Percentiles rank a stretch among this genome's conserved stretches.
Evolutionary conservation across 2,888 invertebrate species (phyloP).

Genomic region (Lasioglossum figueresi): DNA sequence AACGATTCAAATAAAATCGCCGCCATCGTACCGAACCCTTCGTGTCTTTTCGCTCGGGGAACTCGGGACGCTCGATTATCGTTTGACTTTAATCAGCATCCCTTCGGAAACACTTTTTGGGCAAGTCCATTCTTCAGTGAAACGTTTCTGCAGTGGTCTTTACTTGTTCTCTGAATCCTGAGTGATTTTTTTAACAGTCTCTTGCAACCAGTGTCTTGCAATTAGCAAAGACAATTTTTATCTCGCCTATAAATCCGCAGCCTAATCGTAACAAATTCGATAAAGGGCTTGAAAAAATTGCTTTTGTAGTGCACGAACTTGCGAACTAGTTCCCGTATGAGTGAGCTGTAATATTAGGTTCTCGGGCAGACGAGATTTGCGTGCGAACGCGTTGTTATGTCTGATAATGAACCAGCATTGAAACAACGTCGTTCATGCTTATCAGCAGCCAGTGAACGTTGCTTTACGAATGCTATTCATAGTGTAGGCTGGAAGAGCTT

Average conservation of each 20-base stretch:
- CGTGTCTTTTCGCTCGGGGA: not conserved
- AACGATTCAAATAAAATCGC: slow-evolving; percentile 2
- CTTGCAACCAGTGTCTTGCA: too few relatives aligned
- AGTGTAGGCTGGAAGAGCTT: not conserved
- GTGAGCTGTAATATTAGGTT: not conserved
- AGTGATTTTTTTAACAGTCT: not conserved
- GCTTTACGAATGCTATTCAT: not conserved
- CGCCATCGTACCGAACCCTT: not conserved
- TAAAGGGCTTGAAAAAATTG: not conserved
- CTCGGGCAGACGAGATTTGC: slow-evolving; percentile 21
- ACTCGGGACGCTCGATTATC: not conserved
- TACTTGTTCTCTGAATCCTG: not conserved
- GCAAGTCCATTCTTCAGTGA: not conserved
- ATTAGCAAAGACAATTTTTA: too few relatives aligned
- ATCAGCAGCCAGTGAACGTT: slow-evolving; percentile 40
- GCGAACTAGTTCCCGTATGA: not conserved
- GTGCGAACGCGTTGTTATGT: slow-evolving; percentile 36
- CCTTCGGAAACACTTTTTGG: not conserved
- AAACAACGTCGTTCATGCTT: slow-evolving; percentile 20
- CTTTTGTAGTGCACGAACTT: not conserved
- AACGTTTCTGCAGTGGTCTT: not conserved
- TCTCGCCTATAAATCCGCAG: too few relatives aligned
- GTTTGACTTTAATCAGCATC: not conserved
- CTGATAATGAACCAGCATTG: slow-evolving; percentile 24
- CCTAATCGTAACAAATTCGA: not conserved